Conservation (phyloP, 2,888 invertebrate species). For the Lypha dubia region DNA sequence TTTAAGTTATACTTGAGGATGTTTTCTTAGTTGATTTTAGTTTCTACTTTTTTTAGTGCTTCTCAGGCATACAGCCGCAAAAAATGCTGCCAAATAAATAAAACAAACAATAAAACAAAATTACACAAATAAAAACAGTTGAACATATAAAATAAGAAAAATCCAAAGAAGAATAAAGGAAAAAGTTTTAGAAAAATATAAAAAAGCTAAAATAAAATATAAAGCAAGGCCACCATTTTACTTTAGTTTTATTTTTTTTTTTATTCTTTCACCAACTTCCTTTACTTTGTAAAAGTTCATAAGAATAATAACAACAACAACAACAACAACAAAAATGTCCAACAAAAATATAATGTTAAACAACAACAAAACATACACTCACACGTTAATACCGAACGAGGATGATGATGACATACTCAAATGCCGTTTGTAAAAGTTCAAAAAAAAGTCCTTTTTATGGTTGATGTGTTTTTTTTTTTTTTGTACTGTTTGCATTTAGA, state of each 20-base stretch:
- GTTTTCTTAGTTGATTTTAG: slow-evolving; percentile 57
- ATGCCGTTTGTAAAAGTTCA: slow-evolving; percentile 61
- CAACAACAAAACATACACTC: slow-evolving; percentile 30
- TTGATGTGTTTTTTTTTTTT: slow-evolving; percentile 40
- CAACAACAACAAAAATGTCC: slow-evolving; percentile 15
- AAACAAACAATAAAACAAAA: slow-evolving; percentile 38
- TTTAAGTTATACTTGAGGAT: slow-evolving; percentile 55
- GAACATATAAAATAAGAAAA: slow-evolving; percentile 25
- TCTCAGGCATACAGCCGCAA: slow-evolving; percentile 73
- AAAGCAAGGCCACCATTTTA: slow-evolving; percentile 76
- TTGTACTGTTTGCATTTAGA: slow-evolving; percentile 36
- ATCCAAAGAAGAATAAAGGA: slow-evolving; percentile 34
- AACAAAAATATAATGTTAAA: slow-evolving; percentile 40
- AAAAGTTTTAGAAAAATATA: slow-evolving; percentile 24
- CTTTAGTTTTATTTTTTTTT: slow-evolving; percentile 41
- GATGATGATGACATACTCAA: slow-evolving; percentile 69
- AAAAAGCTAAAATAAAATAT: slow-evolving; percentile 57
- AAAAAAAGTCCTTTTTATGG: slow-evolving; percentile 25
- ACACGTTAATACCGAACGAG: slow-evolving; percentile 38
- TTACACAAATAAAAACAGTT: slow-evolving; percentile 40
- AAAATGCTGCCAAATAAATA: slow-evolving; percentile 66
- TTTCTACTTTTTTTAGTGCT: slow-evolving; percentile 38
- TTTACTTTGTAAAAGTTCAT: slow-evolving; percentile 54
- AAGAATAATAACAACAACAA: slow-evolving; percentile 45
- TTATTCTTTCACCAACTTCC: slow-evolving; percentile 53